Conservation (phyloP, 2,113 vertebrate species). For the Tyrannus savana region DNA sequence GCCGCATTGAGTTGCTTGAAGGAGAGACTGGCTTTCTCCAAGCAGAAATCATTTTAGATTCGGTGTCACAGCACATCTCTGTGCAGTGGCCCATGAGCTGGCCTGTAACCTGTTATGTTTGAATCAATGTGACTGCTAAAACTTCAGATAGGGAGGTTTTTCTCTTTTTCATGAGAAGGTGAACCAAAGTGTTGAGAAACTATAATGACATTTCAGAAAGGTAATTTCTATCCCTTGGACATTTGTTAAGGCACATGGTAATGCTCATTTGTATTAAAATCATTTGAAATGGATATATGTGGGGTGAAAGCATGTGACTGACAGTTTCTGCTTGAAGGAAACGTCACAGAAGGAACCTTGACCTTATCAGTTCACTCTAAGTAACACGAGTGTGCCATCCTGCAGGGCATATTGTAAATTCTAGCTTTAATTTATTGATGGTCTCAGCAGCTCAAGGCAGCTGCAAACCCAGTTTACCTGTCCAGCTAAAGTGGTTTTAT, state of each 20-base stretch:
- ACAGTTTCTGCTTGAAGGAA: background rate
- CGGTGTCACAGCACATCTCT: background rate
- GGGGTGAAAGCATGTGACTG: background rate
- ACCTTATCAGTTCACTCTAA: background rate
- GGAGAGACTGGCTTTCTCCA: background rate
- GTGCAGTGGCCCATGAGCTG: background rate
- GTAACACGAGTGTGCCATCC: background rate
- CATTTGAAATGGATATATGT: background rate
- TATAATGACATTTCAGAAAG: background rate
- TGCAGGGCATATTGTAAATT: background rate
- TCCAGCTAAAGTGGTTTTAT: constrained; percentile 33
- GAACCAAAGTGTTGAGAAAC: background rate
- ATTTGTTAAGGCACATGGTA: background rate
- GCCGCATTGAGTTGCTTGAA: background rate
- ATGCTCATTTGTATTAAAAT: background rate
- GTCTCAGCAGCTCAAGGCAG: constrained; percentile 15
- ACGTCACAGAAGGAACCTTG: background rate
- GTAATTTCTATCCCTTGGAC: background rate
- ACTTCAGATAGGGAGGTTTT: background rate
- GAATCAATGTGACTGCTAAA: background rate
- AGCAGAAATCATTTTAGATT: background rate
- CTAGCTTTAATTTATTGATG: background rate
- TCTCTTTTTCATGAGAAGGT: background rate
- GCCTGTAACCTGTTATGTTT: background rate
- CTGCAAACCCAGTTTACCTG: background rate